Evolutionary conservation across 2,888 invertebrate species (phyloP).

Genomic region (Junonia oenone): DNA sequence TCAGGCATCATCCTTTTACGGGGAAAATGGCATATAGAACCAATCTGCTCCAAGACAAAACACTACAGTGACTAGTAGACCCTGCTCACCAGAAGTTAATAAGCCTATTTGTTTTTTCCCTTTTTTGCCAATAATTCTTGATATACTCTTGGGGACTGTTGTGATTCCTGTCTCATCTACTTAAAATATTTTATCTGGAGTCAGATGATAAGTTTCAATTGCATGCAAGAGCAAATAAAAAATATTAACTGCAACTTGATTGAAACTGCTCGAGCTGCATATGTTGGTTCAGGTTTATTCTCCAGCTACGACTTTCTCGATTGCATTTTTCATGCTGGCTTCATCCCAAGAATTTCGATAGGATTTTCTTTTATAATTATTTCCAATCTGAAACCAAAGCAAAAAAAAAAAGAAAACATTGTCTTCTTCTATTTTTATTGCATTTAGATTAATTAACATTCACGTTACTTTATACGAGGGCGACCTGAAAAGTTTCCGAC

Average conservation of each 20-base stretch:
- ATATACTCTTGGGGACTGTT: neutral
- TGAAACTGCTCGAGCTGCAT: neutral
- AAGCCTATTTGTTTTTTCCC: neutral
- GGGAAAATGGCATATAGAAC: no score
- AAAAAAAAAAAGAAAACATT: no score
- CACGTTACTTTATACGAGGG: no score
- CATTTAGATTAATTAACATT: no score
- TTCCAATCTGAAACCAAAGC: neutral
- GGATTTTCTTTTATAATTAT: neutral
- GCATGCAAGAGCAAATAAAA: no score
- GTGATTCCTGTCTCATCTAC: neutral
- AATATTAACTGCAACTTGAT: neutral
- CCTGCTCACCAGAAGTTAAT: neutral
- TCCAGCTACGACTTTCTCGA: neutral
- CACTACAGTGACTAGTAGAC: neutral
- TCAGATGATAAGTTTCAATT: no score
- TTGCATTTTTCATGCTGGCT: neutral
- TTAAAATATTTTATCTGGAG: no score
- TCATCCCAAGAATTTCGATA: neutral
- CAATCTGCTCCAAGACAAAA: no score
- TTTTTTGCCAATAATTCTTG: neutral
- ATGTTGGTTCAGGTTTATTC: neutral
- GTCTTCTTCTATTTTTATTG: no score
- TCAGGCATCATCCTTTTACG: no score
- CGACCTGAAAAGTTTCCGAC: neutral